Base-by-base conservation (phyloP, 2,888 invertebrate genomes). In the Linyphia triangularis region DNA sequence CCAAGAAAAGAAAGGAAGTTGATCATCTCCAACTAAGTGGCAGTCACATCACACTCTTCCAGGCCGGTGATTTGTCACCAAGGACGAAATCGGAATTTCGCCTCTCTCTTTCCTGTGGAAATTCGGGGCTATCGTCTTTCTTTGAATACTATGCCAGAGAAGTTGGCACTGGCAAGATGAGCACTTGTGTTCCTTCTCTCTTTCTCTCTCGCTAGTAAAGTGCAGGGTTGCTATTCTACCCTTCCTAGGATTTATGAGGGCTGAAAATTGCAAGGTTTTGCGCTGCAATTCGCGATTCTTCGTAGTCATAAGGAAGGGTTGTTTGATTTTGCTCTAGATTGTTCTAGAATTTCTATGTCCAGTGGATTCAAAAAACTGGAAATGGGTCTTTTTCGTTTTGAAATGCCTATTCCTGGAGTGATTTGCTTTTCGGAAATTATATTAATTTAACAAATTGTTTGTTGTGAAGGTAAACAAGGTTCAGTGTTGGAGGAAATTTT, bases 241-340 rank as follows among this genome's bases (percentile, higher is more conserved):
- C 37, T 28, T 19, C 10, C 10, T 19, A 24, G 43, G 79, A 86
- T 86, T 86, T 86, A 86, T 86, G 85, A n/a, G 63, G 65, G 51
- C 37, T 86, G 72, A 63, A 86, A 86, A 86, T 86, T 86, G 85
- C 85, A 86, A 72, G 63, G 79, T 86, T 5, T 5, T 9, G 43
- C 63, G 84, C 33, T 77, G 67, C 51, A 33, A 22, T 75, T 67
- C 33, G 57, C 65, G n/a, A n/a, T 16, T 16, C 7, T n/a, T 24
- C 51, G n/a, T n/a, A 51, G n/a, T 51, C 51, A n/a, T n/a, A n/a
- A n/a, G 63, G 65, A 69, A 82, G 33, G 37, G 57, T 37, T 73
- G 63, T 70, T 72, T 72, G 22, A 16, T 59, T 57, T 28, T n/a
- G 28, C 67, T 51, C 43, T 51, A 16, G 51, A 67, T 51, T 81